phyloP scores from a whole-genome alignment of 2,113 vertebrate genomes.

The Ginglymostoma cirratum region DNA sequence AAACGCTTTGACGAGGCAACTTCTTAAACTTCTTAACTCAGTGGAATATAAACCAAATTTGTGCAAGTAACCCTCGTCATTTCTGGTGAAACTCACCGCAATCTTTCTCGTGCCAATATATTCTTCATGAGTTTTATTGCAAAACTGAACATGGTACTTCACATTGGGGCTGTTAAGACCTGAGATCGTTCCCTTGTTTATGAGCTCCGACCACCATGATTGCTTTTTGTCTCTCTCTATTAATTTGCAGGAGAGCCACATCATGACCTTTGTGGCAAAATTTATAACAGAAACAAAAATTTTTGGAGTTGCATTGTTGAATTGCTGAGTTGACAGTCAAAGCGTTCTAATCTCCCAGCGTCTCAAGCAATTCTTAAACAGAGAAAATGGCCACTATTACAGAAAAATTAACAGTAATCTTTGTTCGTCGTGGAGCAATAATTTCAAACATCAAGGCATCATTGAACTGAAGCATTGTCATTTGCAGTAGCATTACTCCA shows the following conservation, averaged over 20 bases:
- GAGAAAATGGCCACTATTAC: neutral
- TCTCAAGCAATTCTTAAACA: neutral
- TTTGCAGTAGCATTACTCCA: neutral
- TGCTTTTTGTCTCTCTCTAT: neutral
- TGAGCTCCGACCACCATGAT: neutral
- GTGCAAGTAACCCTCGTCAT: neutral
- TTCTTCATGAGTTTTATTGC: neutral
- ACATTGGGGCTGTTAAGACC: neutral
- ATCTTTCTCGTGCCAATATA: neutral
- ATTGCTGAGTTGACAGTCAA: neutral
- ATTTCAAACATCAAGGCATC: neutral
- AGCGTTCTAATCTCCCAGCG: neutral
- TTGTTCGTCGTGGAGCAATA: neutral
- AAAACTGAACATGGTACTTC: neutral
- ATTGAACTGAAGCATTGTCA: neutral
- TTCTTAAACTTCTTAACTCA: neutral
- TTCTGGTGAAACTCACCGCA: neutral
- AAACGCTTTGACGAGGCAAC: neutral
- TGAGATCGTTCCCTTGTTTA: neutral
- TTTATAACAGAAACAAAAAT: neutral
- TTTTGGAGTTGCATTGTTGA: neutral
- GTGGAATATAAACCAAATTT: neutral
- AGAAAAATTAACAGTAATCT: neutral
- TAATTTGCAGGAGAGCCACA: neutral
- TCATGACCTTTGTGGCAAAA: neutral